Evolutionary conservation across 2,113 vertebrate genomes (phyloP).

Genomic region (Arenaria interpres): DNA sequence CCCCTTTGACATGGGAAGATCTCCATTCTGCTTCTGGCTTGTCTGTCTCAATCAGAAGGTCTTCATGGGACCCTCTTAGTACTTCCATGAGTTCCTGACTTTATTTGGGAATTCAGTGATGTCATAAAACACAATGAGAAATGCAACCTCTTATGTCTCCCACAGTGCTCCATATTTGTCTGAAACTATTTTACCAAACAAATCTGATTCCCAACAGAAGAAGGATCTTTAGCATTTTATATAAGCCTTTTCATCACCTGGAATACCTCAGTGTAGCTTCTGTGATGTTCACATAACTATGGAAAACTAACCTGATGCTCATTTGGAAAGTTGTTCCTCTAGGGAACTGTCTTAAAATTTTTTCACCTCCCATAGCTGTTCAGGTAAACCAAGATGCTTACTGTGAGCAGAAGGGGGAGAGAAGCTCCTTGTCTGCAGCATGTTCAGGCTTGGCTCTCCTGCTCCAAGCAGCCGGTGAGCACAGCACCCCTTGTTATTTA

Average conservation of each 20-base stretch:
- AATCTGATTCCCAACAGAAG: not conserved
- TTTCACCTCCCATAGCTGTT: not conserved
- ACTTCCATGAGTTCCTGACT: not conserved
- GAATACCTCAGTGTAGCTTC: not conserved
- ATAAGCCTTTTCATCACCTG: not conserved
- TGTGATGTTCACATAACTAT: not conserved
- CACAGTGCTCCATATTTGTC: not conserved
- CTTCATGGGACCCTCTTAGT: not conserved
- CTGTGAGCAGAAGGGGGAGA: not conserved
- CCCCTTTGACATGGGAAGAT: not conserved
- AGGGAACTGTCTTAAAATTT: not conserved
- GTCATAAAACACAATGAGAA: not conserved
- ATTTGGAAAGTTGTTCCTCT: not conserved
- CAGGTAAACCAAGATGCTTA: not conserved
- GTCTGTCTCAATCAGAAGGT: not conserved
- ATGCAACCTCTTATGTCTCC: not conserved
- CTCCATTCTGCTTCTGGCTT: not conserved
- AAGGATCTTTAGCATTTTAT: not conserved
- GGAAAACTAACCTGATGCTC: not conserved
- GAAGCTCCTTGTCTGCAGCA: not conserved
- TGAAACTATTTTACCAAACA: not conserved
- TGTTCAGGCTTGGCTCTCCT: not conserved
- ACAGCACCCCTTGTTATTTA: slow-evolving; percentile 38
- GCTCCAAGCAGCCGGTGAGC: slow-evolving; percentile 17
- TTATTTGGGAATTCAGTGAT: not conserved